Evolutionary conservation across 2,113 vertebrate species (phyloP), one percentile per base, ranked within the genome.

Genomic region (Ailuropoda melanoleuca): DNA sequence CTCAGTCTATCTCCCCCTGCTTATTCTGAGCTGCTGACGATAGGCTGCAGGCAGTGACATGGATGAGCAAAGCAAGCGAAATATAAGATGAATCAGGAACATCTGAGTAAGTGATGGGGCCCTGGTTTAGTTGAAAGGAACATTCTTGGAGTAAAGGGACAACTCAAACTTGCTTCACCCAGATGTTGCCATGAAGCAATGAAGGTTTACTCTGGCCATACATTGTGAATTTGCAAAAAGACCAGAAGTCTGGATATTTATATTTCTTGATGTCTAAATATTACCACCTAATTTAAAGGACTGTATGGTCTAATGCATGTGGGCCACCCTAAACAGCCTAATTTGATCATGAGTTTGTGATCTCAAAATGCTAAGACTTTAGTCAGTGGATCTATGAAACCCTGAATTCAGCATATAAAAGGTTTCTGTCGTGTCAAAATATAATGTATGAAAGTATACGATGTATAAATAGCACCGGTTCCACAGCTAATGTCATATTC

Each of bases 171-270:
- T 26, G 29, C 83, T n/a, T n/a, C 15, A 46, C 1, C 43, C 1
- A 14, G 29, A n/a, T 10, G 14, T 39, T 3, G 0, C 15, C 64
- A 8, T 50, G 0, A 34, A 24, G 6, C 6, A 12, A n/a, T 9
- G 4, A 34, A 56, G 24, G 43, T 13, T 62, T n/a, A 4, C 24
- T 43, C 29, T 58, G 19, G 43, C 64, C 10, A 24, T 24, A 4
- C 3, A 4, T 8, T 4, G 39, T 15, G 50, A 50, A 15, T 72
- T 80, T 86, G 46, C 14, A 50, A n/a, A 68, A 24, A 77, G 43
- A 18, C 2, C 50, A 19, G 9, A 50, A 80, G 24, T 70, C 82
- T 70, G 19, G 4, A 10, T 43, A 70, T 58, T 83, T 53, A 5
- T 31, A 84, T 19, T 60, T 70, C 64, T 29, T 60, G 34, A 72